These are phyloP conservation scores for Molanna angustata DNA, from an alignment of 2,888 invertebrate species.

Conservation along the genomic window DNA sequence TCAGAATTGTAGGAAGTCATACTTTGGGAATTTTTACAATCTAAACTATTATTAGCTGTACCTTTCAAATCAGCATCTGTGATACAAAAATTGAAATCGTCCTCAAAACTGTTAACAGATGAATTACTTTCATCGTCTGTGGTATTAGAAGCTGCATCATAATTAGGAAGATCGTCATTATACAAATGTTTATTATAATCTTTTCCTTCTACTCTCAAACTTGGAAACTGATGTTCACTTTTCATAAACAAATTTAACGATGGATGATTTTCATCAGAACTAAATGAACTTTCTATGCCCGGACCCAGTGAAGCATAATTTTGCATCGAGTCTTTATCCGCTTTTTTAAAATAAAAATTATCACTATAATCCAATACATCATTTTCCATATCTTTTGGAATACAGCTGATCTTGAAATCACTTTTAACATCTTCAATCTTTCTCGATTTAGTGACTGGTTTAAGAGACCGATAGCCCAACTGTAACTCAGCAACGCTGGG, in stretches of 20 bases:
- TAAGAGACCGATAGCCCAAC: conserved; percentile 11
- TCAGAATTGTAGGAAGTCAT: too few relatives aligned
- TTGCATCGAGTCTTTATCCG: background rate
- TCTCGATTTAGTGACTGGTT: conserved; percentile 4
- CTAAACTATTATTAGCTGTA: background rate
- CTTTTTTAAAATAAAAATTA: conserved; percentile 21
- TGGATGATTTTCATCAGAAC: background rate
- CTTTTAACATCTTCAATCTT: conserved; percentile 6
- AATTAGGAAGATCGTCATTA: background rate
- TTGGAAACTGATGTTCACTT: background rate
- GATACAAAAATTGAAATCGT: conserved; percentile 18
- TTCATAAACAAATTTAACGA: background rate
- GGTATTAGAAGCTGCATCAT: background rate
- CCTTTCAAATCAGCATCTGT: conserved; percentile 8
- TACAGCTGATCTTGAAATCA: too few relatives aligned
- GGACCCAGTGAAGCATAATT: background rate
- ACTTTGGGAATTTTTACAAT: too few relatives aligned
- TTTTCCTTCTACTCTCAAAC: conserved; percentile 1
- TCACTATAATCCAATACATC: too few relatives aligned
- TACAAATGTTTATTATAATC: background rate
- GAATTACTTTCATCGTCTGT: conserved; percentile 27
- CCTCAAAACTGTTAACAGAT: conserved; percentile 20
- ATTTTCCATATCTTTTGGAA: too few relatives aligned
- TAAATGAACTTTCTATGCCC: background rate
- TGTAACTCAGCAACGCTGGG: conserved; percentile 11